Evolutionary conservation across 2,113 vertebrate species (phyloP).

Genomic region (Aythya baeri): DNA sequence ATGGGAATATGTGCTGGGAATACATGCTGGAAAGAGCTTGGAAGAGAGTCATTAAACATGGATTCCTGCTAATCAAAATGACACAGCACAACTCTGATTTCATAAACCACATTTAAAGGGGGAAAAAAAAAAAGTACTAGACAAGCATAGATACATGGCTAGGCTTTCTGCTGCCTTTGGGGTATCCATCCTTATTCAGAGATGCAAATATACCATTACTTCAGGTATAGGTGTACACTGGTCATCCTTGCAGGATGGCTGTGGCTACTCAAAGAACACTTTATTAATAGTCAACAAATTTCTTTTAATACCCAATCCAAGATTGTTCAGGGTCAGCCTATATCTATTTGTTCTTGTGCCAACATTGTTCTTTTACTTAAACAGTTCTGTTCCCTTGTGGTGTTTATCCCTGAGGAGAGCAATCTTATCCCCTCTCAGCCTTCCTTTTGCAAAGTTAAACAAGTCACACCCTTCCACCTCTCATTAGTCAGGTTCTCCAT

Average conservation of each 20-base stretch:
- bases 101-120: neutral
- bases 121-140: neutral
- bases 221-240: neutral
- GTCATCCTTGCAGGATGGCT: neutral
- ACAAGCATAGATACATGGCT: neutral
- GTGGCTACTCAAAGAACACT: neutral
- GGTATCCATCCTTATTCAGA: neutral
- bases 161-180: neutral
- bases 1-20: neutral
- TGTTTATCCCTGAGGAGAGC: conserved; percentile 30
- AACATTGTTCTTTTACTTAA: conserved; percentile 58
- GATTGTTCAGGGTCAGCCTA: neutral
- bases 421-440: neutral
- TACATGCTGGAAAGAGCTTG: neutral
- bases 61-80: neutral
- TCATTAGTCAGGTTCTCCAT: neutral
- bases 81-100: neutral
- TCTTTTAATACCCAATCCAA: neutral
- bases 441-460: conserved; percentile 46
- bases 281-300: neutral
- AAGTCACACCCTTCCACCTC: conserved; percentile 10
- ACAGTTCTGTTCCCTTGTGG: neutral
- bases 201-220: neutral
- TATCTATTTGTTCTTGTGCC: conserved; percentile 37
- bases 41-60: neutral